Evolutionary conservation across 2,113 vertebrate species (phyloP).

Genomic region (Phalacrocorax brasilianus): DNA sequence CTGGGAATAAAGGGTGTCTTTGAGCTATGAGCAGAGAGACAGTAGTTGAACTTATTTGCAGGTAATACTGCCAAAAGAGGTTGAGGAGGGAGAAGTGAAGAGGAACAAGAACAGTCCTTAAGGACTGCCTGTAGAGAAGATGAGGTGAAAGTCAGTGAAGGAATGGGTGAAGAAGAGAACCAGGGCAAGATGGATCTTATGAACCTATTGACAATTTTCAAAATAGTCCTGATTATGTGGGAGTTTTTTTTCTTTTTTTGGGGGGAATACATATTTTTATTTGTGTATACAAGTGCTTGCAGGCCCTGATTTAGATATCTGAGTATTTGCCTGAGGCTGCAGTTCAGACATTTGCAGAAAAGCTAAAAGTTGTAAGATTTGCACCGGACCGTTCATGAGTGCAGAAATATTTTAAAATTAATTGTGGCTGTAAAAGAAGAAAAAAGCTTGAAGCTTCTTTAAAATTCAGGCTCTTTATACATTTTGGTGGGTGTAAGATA

Average conservation of each 20-base stretch:
- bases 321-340: neutral
- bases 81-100: neutral
- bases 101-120: neutral
- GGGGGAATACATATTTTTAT: neutral
- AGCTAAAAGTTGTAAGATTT: neutral
- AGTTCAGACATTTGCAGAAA: neutral
- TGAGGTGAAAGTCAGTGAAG: neutral
- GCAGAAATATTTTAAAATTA: conserved; percentile 5
- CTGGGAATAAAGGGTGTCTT: neutral
- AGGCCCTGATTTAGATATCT: neutral
- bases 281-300: neutral
- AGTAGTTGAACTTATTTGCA: neutral
- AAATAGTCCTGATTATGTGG: neutral
- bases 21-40: neutral
- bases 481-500: neutral
- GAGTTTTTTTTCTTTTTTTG: neutral
- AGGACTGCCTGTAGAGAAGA: neutral
- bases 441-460: neutral
- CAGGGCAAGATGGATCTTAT: neutral
- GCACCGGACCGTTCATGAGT: neutral
- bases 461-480: neutral
- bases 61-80: neutral
- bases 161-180: neutral
- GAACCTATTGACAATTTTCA: neutral
- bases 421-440: neutral